A percentile compares a stretch with the other conserved stretches of the same genome.
These are phyloP conservation scores for Drosophila arizonae DNA, from an alignment of 1,140 invertebrate genomes.

Conservation along the genomic window DNA sequence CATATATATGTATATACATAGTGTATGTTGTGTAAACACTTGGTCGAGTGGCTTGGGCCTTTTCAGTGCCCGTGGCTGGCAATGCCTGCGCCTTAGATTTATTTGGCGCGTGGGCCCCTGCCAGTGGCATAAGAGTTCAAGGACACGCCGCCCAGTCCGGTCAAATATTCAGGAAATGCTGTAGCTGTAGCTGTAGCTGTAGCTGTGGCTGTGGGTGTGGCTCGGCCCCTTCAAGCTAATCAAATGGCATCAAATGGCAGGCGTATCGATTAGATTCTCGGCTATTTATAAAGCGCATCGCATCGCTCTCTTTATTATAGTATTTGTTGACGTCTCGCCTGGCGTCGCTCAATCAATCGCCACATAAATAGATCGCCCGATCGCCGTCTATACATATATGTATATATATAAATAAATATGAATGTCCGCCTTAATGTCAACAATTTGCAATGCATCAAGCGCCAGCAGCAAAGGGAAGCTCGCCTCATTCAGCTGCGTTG, in stretches of 20 bases:
- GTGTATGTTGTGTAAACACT: conserved; percentile 18
- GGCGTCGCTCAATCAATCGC: conserved; percentile 49
- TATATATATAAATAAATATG: conserved; percentile 24
- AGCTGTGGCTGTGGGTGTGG: background rate
- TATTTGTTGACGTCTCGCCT: conserved; percentile 2
- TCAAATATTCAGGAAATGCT: conserved; percentile 22
- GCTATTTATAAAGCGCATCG: conserved; percentile 45
- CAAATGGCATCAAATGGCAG: conserved; percentile 63
- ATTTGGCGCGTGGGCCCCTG: conserved; percentile 37
- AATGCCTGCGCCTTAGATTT: conserved; percentile 31
- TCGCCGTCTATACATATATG: conserved; percentile 2
- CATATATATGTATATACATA: background rate
- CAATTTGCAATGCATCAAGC: conserved; percentile 69
- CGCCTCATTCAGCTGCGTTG: conserved; percentile 12
- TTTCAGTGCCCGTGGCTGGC: conserved; percentile 16
- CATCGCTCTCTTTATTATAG: conserved; percentile 3
- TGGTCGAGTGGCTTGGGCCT: conserved; percentile 20
- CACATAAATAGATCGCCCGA: conserved; percentile 45
- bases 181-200: conserved; percentile 1
- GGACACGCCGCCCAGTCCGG: conserved; percentile 30
- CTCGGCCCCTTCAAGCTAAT: conserved; percentile 44
- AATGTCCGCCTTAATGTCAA: conserved; percentile 66
- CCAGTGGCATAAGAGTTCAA: conserved; percentile 37
- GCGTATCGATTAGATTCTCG: conserved; percentile 65
- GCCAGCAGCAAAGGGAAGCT: conserved; percentile 4